Conservation (phyloP, 2,797 vertebrate genomes). For the Chrysocyon brachyurus region DNA sequence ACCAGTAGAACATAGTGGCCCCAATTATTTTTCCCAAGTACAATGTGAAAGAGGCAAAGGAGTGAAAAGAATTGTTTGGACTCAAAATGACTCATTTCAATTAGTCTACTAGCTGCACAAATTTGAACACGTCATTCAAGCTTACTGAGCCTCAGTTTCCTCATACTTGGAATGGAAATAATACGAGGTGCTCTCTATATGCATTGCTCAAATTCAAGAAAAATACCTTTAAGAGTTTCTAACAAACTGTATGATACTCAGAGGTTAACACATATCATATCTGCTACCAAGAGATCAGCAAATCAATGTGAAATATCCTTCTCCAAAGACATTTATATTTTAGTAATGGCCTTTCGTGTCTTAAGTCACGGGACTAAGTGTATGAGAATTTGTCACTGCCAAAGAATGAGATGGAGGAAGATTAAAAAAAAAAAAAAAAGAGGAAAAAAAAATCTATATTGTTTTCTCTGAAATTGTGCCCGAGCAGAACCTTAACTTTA, state of each 20-base stretch:
- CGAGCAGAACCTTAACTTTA: not conserved
- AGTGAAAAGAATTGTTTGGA: not conserved
- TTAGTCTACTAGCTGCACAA: not conserved
- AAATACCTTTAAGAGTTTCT: not conserved
- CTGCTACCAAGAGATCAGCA: not conserved
- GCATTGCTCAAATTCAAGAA: not conserved
- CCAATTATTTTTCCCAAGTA: not conserved
- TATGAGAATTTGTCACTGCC: not conserved
- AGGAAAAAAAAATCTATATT: not conserved
- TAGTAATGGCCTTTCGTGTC: not conserved
- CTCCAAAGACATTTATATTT: not conserved
- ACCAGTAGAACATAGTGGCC: not conserved
- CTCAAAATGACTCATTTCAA: not conserved
- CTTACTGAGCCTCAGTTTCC: not conserved
- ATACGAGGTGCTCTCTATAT: not conserved
- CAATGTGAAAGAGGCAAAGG: not conserved
- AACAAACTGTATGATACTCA: not conserved
- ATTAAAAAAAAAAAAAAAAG: not conserved
- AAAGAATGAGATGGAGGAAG: not conserved
- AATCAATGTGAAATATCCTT: constrained; percentile 6
- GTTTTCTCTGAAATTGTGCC: not conserved
- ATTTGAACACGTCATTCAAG: not conserved
- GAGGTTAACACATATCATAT: not conserved
- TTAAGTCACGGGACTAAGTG: not conserved
- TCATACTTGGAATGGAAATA: not conserved